A percentile compares a stretch with the other conserved stretches of the same genome.
Evolutionary conservation across 2,888 invertebrate genomes (phyloP).

Genomic region (Philopedon plagiatum): DNA sequence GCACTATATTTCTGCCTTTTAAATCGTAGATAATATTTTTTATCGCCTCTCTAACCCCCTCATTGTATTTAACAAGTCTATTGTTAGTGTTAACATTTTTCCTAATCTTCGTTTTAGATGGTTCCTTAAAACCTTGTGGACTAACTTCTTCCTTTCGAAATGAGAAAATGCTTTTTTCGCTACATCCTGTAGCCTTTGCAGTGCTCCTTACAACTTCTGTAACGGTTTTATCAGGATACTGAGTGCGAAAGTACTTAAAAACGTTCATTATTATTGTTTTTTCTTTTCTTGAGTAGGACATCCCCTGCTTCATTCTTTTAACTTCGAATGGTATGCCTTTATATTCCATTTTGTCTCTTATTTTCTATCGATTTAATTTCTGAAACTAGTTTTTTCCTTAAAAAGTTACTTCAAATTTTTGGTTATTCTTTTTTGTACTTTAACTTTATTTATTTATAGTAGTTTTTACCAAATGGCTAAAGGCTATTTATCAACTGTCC

Average conservation of each 20-base stretch:
- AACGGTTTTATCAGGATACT: constrained; percentile 64
- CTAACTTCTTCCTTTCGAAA: constrained; percentile 67
- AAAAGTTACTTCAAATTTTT: too few species aligned
- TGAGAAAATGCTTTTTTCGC: constrained; percentile 67
- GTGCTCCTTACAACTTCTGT: constrained; percentile 66
- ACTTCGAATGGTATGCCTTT: constrained; percentile 56
- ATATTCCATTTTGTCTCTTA: background rate
- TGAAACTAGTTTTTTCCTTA: background rate
- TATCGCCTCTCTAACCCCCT: constrained; percentile 63
- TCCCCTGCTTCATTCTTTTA: constrained; percentile 68
- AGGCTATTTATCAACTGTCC: too few species aligned
- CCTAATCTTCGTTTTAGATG: constrained; percentile 65
- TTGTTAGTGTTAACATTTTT: constrained; percentile 66
- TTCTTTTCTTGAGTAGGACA: constrained; percentile 67
- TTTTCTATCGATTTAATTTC: background rate
- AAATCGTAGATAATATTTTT: constrained; percentile 65
- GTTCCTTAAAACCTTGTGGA: constrained; percentile 65
- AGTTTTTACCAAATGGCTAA: too few species aligned
- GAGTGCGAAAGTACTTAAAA: constrained; percentile 65
- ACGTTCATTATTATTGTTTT: constrained; percentile 68
- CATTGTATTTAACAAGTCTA: constrained; percentile 66
- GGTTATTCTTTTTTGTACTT: too few species aligned
- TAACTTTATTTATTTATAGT: too few species aligned
- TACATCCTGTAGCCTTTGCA: constrained; percentile 67
- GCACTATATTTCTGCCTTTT: constrained; percentile 63